Percentiles rank a stretch among this genome's conserved stretches.
Evolutionary conservation across 2,113 vertebrate genomes (phyloP).

Genomic region (Etia nguti): DNA sequence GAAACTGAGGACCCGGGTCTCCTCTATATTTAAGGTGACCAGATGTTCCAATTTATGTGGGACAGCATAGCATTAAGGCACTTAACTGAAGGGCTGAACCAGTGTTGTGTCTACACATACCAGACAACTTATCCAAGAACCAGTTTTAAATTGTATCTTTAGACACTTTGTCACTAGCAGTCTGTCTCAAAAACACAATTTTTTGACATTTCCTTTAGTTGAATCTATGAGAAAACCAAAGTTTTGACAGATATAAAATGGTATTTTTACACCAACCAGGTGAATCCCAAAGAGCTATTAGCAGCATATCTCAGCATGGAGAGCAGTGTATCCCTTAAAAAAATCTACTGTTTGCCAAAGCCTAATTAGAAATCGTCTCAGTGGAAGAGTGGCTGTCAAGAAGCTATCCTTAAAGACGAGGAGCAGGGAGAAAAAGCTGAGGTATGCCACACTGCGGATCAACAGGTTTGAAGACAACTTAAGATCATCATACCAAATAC

Average conservation of each 20-base stretch:
- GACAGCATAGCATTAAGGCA: neutral
- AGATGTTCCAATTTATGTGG: neutral
- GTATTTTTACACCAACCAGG: neutral
- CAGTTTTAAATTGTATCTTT: neutral
- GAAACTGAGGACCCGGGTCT: neutral
- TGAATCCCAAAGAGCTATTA: neutral
- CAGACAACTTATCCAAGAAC: neutral
- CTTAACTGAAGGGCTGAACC: neutral
- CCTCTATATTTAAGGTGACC: neutral
- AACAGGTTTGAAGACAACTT: neutral
- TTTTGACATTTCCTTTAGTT: neutral
- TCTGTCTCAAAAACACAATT: neutral
- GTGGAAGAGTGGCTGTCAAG: neutral
- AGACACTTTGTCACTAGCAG: fast-evolving
- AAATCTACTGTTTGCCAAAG: neutral
- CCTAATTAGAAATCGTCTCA: neutral
- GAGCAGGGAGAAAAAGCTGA: neutral
- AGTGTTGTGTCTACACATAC: neutral
- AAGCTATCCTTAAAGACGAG: neutral
- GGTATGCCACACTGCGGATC: fast-evolving
- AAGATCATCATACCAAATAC: neutral
- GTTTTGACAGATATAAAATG: neutral
- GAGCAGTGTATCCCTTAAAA: neutral
- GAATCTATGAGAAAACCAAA: neutral
- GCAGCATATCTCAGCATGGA: neutral